phyloP scores from a whole-genome alignment of 2,888 invertebrate species.

The Cryptus armator region DNA sequence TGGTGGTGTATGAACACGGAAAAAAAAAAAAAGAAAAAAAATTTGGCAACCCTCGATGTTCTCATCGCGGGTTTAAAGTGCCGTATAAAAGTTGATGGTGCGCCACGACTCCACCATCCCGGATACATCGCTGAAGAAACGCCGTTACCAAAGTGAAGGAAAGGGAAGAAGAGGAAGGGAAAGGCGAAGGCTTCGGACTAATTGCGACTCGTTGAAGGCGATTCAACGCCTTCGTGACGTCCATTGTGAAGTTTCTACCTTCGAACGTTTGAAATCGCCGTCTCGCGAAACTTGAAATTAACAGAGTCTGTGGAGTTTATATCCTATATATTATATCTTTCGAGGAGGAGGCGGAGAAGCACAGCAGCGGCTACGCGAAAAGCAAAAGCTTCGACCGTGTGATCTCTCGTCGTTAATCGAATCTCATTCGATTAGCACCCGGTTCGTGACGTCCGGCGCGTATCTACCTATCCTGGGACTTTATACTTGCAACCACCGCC shows the following conservation, averaged over 20 bases:
- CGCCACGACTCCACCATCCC: neutral
- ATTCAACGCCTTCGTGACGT: conserved; percentile 65
- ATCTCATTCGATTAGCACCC: conserved; percentile 58
- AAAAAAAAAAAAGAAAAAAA: conserved; percentile 20
- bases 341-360: neutral
- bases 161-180: conserved; percentile 18
- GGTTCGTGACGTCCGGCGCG: conserved; percentile 21
- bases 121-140: neutral
- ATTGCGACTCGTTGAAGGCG: conserved; percentile 64
- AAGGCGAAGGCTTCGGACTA: conserved; percentile 44
- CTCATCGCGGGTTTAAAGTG: conserved; percentile 35
- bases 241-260: conserved; percentile 60
- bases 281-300: conserved; percentile 37
- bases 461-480: conserved; percentile 2
- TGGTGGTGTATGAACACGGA: neutral
- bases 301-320: conserved; percentile 15
- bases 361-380: neutral
- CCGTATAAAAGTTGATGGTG: conserved; percentile 41
- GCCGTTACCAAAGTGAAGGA: neutral
- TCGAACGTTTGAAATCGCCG: neutral
- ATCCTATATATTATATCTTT: conserved; percentile 8
- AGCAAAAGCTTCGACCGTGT: conserved; percentile 41
- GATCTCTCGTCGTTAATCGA: conserved; percentile 65
- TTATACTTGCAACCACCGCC: conserved; percentile 37
- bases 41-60: conserved; percentile 54